phyloP scores from a whole-genome alignment of 2,797 vertebrate species.

The Falco cherrug region DNA sequence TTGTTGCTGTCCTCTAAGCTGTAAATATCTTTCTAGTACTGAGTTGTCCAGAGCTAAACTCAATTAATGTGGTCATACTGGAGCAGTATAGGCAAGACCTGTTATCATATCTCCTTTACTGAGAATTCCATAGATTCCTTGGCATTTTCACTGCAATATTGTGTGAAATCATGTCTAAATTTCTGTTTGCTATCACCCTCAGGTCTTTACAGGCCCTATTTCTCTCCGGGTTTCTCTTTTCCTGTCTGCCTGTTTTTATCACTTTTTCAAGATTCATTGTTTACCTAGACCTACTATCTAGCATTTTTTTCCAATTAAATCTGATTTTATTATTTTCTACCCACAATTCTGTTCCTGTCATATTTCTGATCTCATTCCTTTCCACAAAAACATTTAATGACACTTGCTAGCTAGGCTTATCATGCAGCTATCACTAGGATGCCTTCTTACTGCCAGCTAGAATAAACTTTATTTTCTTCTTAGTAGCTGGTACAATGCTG shows the following conservation, averaged over 20 bases:
- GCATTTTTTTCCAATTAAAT: not conserved
- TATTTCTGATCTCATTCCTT: not conserved
- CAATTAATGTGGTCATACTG: not conserved
- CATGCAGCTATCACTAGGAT: not conserved
- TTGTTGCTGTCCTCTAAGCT: not conserved
- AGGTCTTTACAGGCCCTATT: not conserved
- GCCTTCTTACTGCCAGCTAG: not conserved
- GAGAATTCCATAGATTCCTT: not conserved
- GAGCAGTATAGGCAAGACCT: not conserved
- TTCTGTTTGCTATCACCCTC: not conserved
- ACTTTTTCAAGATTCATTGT: not conserved
- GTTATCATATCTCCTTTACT: not conserved
- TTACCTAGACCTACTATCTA: not conserved
- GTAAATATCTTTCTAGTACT: not conserved
- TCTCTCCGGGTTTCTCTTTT: not conserved
- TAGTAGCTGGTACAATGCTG: no score
- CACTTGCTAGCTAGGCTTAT: not conserved
- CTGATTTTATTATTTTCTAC: not conserved
- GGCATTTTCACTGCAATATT: not conserved
- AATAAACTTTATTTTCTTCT: no score
- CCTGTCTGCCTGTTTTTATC: not conserved
- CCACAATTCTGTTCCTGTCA: not conserved
- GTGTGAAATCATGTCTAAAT: not conserved
- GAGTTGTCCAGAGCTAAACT: not conserved
- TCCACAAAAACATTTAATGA: not conserved